phyloP scores from a whole-genome alignment of 1,140 invertebrate species.

The Heterodera carotae region DNA sequence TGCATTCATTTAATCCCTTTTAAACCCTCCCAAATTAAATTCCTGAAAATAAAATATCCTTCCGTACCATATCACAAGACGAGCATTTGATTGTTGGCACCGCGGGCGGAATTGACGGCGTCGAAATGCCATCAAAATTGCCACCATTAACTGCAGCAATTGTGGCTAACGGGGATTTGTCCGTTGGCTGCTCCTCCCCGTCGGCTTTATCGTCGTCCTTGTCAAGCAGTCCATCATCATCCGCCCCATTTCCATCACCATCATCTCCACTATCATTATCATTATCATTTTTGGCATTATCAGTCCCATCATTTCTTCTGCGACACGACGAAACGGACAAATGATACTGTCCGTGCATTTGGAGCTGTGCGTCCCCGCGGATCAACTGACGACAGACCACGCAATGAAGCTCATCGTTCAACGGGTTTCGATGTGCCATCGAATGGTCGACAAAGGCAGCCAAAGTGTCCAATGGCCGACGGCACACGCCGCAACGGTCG shows the following conservation, averaged over 20 bases:
- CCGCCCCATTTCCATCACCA: no score
- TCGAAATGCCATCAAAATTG: background rate
- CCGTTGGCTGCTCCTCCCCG: no score
- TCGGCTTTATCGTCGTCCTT: background rate
- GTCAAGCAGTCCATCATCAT: background rate
- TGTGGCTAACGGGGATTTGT: background rate
- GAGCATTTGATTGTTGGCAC: background rate
- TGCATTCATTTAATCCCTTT: no score
- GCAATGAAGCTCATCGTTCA: slow-evolving; percentile 35
- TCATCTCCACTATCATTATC: no score
- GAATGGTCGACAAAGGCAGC: slow-evolving; percentile 43
- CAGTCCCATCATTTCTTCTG: background rate
- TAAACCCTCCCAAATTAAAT: no score
- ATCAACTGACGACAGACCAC: slow-evolving; percentile 43
- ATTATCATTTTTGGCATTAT: background rate
- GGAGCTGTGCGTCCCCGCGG: slow-evolving; percentile 40
- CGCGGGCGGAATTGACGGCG: background rate
- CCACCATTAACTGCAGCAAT: background rate
- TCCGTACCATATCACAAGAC: background rate
- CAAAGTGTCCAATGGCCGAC: slow-evolving; percentile 16
- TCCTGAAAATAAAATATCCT: background rate
- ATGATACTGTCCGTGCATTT: slow-evolving; percentile 50
- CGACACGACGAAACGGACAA: background rate
- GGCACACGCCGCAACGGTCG: slow-evolving; percentile 50
- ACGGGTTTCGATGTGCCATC: slow-evolving; percentile 33